Percentiles rank a stretch among this genome's conserved stretches.
phyloP scores from a whole-genome alignment of 2,113 vertebrate species.

The Pollachius pollachius region DNA sequence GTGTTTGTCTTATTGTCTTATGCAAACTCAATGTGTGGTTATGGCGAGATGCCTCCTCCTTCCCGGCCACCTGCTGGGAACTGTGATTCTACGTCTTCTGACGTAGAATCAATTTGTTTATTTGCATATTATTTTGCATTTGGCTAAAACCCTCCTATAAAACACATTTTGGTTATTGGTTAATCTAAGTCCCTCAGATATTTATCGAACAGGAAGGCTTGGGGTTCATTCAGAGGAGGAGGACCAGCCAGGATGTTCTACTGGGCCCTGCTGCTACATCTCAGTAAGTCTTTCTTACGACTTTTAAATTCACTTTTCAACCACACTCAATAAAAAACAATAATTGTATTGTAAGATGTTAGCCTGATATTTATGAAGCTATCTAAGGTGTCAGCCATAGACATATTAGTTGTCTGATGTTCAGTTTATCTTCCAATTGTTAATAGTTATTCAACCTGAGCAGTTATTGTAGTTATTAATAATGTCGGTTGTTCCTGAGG shows the following conservation, averaged over 20 bases:
- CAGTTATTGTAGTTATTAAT: too few relatives aligned
- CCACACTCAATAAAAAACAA: not conserved
- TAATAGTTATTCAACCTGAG: not conserved
- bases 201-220: not conserved
- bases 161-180: too few relatives aligned
- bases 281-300: slow-evolving; percentile 39
- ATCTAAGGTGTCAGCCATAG: not conserved
- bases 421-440: not conserved
- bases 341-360: not conserved
- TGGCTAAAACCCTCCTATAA: too few relatives aligned
- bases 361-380: not conserved
- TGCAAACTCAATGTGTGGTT: too few relatives aligned
- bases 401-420: not conserved
- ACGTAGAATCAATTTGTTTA: too few relatives aligned
- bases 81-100: too few relatives aligned
- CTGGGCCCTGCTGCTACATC: slow-evolving; percentile 28
- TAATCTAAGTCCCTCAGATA: not conserved
- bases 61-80: too few relatives aligned
- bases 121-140: too few relatives aligned
- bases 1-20: too few relatives aligned
- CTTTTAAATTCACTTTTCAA: not conserved
- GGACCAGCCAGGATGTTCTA: slow-evolving; percentile 28
- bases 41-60: too few relatives aligned
- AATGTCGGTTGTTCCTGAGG: too few relatives aligned
- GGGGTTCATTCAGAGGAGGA: not conserved